phyloP scores from a whole-genome alignment of 2,797 vertebrate species.

The Malurus splendens region DNA sequence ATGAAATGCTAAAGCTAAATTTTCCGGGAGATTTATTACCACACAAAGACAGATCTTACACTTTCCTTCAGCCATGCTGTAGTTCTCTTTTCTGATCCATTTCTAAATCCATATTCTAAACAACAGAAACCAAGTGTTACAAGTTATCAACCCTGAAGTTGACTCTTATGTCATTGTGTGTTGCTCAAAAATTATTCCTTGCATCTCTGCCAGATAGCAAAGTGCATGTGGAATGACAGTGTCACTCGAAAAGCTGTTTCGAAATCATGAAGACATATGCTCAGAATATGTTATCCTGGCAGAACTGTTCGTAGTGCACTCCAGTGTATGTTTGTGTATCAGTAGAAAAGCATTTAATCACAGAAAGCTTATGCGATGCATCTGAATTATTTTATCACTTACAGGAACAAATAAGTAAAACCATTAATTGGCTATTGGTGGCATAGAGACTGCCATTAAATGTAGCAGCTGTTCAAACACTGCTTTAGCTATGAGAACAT shows the following conservation, averaged over 20 bases:
- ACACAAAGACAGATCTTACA: background rate
- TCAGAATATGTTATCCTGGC: background rate
- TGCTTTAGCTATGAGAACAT: constrained; percentile 32
- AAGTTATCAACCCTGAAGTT: background rate
- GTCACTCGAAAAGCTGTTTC: background rate
- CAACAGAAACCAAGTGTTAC: background rate
- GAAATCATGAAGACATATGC: background rate
- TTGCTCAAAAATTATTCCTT: background rate
- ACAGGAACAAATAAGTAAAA: background rate
- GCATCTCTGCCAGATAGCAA: background rate
- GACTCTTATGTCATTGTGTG: background rate
- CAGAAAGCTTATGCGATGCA: background rate
- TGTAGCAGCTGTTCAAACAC: constrained; percentile 30
- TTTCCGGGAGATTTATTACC: background rate
- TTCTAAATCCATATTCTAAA: background rate
- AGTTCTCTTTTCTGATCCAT: background rate
- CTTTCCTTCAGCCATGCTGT: background rate
- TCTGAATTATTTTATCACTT: constrained; percentile 10
- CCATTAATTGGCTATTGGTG: constrained; percentile 10
- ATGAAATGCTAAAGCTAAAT: background rate
- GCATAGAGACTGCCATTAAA: background rate
- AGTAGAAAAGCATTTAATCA: background rate
- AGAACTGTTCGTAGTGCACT: background rate
- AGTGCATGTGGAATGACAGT: background rate
- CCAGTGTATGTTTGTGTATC: background rate